phyloP scores from a whole-genome alignment of 2,113 vertebrate genomes.

The Oxyruncus cristatus region DNA sequence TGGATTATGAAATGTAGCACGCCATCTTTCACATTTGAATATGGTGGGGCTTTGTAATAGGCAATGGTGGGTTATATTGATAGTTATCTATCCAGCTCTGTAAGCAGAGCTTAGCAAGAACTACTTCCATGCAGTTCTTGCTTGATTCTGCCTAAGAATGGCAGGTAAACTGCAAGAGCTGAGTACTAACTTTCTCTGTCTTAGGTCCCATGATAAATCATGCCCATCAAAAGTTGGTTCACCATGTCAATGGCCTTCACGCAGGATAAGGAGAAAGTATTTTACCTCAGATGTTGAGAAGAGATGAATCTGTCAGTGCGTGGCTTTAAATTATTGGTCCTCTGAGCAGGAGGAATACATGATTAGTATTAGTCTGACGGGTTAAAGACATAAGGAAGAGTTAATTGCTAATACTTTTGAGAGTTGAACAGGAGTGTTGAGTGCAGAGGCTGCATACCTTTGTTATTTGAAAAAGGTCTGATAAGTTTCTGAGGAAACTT shows the following conservation, averaged over 20 bases:
- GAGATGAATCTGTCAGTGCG: background rate
- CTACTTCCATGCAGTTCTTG: background rate
- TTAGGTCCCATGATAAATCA: background rate
- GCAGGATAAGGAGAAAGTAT: background rate
- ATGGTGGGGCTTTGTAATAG: background rate
- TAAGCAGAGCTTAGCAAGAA: background rate
- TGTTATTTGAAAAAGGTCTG: background rate
- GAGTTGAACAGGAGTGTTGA: background rate
- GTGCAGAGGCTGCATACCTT: constrained; percentile 16
- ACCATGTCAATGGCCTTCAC: background rate
- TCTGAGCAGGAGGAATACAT: background rate
- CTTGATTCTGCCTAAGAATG: background rate
- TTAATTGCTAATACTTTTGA: background rate
- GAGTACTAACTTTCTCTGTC: background rate
- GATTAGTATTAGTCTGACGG: background rate
- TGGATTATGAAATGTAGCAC: background rate
- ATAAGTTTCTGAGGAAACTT: constrained; percentile 1
- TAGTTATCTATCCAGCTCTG: background rate
- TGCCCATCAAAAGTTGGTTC: background rate
- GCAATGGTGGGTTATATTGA: background rate
- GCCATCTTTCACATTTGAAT: background rate
- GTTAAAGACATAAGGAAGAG: background rate
- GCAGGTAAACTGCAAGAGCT: background rate
- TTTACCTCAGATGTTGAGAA: background rate
- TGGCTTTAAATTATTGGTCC: background rate